Base-by-base conservation (phyloP, 2,888 invertebrate species). In the Heliothis peltigera region DNA sequence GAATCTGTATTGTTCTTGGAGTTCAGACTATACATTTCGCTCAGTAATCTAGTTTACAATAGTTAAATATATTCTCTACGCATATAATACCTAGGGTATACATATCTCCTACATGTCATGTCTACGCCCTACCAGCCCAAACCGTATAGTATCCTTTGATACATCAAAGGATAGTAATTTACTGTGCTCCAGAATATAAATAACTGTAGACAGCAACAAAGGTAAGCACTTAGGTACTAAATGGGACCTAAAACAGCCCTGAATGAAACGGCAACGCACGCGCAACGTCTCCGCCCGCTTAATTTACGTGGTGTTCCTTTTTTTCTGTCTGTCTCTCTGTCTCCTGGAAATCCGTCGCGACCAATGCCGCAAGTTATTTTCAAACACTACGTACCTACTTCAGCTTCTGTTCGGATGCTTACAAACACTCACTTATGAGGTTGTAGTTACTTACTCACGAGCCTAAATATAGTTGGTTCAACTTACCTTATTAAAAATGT, bases 341-440 rank as follows among this genome's bases (percentile, higher is more conserved):
- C 89, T 92, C 92, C 87, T 92, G 92, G 91, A 92, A 93, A 91
- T 90, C 80, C 71, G 91, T 88, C 91, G 88, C 87, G 87, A 86
- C 88, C 79, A 55, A 86, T 87, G 79, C 83, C 82, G 75, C 75
- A 79, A 81, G 87, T 89, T 94, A 93, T 93, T 93, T 93, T 88
- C 82, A 87, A 85, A 76, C 84, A 72, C 76, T 64, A 75, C 72
- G 73, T 65, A 62, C 62, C 28, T 49, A 39, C 12, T 75, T 69
- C 70, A 59, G 60, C n/a, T 58, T 46, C 51, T 67, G 49, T 67
- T 39, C 43, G 25, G 43, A 51, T 55, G 42, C 53, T 65, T 53
- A 39, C 19, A 43, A 28, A 49, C 46, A 55, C 28, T 58, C 32
- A 19, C 51, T 44, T 19, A 44, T 44, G 32, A 18, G 39, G 46